These are phyloP conservation scores for Troides aeacus DNA, from an alignment of 2,888 invertebrate genomes.

Conservation along the genomic window DNA sequence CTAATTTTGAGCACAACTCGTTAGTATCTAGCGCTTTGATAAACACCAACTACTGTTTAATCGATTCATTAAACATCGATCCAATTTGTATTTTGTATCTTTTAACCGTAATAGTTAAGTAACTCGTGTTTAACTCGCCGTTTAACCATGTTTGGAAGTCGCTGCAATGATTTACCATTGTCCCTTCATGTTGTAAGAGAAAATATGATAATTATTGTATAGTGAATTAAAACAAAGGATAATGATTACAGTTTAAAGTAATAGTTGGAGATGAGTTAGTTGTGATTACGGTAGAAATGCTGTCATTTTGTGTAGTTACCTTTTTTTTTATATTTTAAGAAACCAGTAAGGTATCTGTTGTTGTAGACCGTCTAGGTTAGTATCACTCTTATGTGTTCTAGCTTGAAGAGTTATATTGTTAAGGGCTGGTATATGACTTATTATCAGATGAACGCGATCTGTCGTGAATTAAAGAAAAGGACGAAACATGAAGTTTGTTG, in stretches of 20 bases:
- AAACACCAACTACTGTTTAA: conserved; percentile 12
- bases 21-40: conserved; percentile 9
- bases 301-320: too few species aligned
- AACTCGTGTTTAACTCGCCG: conserved; percentile 3
- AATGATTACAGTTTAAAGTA: neutral
- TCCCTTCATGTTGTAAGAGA: neutral
- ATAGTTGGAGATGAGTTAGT: neutral
- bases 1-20: conserved; percentile 44
- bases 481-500: too few species aligned
- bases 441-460: too few species aligned
- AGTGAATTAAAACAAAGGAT: neutral
- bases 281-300: too few species aligned
- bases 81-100: conserved; percentile 23
- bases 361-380: too few species aligned
- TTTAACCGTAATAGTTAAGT: conserved; percentile 9
- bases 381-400: too few species aligned
- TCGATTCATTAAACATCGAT: conserved; percentile 18
- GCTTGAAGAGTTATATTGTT: too few species aligned
- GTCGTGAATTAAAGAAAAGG: too few species aligned
- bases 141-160: neutral
- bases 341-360: too few species aligned
- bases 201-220: neutral
- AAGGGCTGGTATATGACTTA: too few species aligned
- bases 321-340: too few species aligned
- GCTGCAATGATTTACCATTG: neutral